Percentiles rank a stretch among this genome's conserved stretches.
Evolutionary conservation across 2,113 vertebrate species (phyloP).

Genomic region (Polyodon spathula): DNA sequence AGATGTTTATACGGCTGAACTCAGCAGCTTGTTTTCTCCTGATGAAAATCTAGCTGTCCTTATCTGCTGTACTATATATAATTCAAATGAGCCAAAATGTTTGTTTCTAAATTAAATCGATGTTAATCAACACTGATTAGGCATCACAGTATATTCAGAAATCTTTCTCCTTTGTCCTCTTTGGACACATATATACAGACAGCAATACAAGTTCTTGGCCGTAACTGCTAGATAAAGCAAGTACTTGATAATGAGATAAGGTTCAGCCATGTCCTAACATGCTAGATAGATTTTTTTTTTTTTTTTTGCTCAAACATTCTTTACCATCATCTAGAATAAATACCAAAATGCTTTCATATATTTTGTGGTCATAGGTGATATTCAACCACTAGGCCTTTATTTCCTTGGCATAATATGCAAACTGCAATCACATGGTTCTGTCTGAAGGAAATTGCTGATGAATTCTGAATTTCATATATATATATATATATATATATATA

Average conservation of each 20-base stretch:
- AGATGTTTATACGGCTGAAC: conserved; percentile 3
- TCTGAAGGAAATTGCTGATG: too few relatives aligned
- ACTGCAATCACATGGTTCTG: too few relatives aligned
- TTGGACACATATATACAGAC: conserved; percentile 28
- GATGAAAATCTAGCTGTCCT: conserved; percentile 7
- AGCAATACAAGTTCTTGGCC: conserved; percentile 39
- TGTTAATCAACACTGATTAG: conserved; percentile 11
- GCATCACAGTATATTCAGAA: conserved; percentile 1
- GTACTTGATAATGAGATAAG: conserved; percentile 36
- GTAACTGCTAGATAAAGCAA: conserved; percentile 32
- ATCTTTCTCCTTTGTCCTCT: neutral
- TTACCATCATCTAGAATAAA: too few relatives aligned
- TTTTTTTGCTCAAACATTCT: too few relatives aligned
- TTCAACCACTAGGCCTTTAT: too few relatives aligned
- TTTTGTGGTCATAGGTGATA: too few relatives aligned
- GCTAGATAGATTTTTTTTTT: too few relatives aligned
- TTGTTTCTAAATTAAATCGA: conserved; percentile 12
- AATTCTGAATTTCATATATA: too few relatives aligned
- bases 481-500: too few relatives aligned
- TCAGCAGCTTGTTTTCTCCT: conserved; percentile 4
- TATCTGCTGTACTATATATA: conserved; percentile 4
- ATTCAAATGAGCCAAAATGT: conserved; percentile 11
- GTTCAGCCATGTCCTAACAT: conserved; percentile 40
- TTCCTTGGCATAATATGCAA: too few relatives aligned
- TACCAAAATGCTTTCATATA: too few relatives aligned